Conservation (phyloP, 30 jellyfish, hydroid and myxozoan species). For the Sanderia malayensis region DNA sequence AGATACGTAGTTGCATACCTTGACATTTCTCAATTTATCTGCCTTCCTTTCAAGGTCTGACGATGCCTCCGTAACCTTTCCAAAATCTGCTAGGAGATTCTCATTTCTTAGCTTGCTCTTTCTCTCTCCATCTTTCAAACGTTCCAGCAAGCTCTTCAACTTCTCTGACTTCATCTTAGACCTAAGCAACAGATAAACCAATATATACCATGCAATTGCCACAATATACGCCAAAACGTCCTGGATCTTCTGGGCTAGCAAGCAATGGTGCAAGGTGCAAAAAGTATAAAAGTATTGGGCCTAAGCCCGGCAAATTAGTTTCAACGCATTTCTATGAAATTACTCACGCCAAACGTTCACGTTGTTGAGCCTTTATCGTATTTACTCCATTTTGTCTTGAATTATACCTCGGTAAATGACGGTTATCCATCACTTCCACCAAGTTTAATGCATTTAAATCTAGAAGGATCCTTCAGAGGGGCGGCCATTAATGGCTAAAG, state of each 20-base stretch:
- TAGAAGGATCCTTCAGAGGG: no score
- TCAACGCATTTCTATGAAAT: no score
- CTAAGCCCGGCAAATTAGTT: no score
- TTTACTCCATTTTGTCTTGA: not conserved
- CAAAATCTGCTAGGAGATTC: constrained; percentile 28
- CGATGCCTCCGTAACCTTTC: constrained; percentile 27
- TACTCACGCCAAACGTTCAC: not conserved
- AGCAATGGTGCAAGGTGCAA: not conserved
- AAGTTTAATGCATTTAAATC: no score
- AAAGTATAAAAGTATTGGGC: no score
- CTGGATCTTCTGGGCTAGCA: not conserved
- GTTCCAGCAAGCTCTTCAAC: constrained; percentile 11
- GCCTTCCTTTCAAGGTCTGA: constrained; percentile 34
- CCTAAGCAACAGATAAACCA: not conserved
- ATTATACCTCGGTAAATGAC: not conserved
- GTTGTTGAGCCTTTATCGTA: not conserved
- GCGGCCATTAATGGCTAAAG: no score
- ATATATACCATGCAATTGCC: no score
- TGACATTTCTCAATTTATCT: constrained; percentile 39
- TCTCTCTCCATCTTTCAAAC: constrained; percentile 38
- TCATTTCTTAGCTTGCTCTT: constrained; percentile 49
- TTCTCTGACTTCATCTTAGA: constrained; percentile 52
- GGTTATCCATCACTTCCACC: not conserved
- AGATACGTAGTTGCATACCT: no score
- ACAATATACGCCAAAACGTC: no score